Conservation (phyloP, 2,888 invertebrate species). For the Autographa pulchrina region DNA sequence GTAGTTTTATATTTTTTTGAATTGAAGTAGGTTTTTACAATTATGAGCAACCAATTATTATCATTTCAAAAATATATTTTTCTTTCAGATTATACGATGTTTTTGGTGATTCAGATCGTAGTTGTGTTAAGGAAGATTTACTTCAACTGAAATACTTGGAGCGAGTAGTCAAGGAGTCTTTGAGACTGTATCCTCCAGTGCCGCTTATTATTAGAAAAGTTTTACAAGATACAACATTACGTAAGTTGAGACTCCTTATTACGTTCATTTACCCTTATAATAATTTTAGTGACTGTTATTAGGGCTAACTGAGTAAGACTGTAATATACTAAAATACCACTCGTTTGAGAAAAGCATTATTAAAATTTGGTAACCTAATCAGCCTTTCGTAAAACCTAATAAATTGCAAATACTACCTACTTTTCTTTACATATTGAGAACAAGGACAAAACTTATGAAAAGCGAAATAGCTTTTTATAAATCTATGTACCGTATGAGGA, state of each 20-base stretch:
- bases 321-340: too few relatives aligned
- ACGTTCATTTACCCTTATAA: too few relatives aligned
- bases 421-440: not conserved
- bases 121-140: conserved; percentile 78
- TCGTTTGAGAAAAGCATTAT: too few relatives aligned
- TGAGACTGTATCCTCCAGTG: conserved; percentile 82
- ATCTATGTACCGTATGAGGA: too few relatives aligned
- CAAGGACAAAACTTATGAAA: not conserved
- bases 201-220: conserved; percentile 84
- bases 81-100: conserved; percentile 74
- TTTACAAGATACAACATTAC: conserved; percentile 75
- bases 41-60: too few relatives aligned
- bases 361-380: too few relatives aligned
- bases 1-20: too few relatives aligned
- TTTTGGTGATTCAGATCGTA: conserved; percentile 77
- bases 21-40: too few relatives aligned
- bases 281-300: not conserved
- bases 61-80: not conserved
- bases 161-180: conserved; percentile 80
- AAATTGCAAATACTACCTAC: too few relatives aligned
- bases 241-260: conserved; percentile 71
- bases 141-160: conserved; percentile 77
- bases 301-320: not conserved
- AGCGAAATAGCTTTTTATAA: not conserved
- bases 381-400: too few relatives aligned